Conservation (phyloP, 1,140 invertebrate species). For the Drosophila miranda region DNA sequence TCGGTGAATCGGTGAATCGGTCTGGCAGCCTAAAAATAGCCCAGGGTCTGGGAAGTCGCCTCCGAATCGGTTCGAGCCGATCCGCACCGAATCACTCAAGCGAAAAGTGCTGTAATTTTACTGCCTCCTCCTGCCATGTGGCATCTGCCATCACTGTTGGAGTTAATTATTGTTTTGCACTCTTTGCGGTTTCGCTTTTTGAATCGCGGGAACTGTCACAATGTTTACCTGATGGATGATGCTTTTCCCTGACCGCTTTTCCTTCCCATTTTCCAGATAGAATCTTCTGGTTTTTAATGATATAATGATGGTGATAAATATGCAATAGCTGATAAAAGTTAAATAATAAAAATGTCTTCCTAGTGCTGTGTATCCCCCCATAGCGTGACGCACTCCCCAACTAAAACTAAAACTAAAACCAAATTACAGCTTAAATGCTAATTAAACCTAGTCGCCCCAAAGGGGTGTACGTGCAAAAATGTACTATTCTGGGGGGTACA, state of each 20-base stretch:
- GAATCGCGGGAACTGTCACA: slow-evolving; percentile 23
- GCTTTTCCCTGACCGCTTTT: slow-evolving; percentile 11
- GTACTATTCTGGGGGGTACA: slow-evolving; percentile 30
- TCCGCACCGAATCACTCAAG: slow-evolving; percentile 26
- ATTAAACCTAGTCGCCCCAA: slow-evolving; percentile 19
- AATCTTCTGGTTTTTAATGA: neutral
- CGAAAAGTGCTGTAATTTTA: slow-evolving; percentile 52
- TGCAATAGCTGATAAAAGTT: slow-evolving; percentile 25
- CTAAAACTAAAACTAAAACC: neutral
- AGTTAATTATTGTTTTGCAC: slow-evolving; percentile 43
- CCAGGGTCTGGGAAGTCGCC: slow-evolving; percentile 9
- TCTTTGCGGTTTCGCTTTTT: slow-evolving; percentile 29
- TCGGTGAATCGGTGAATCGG: too few relatives aligned
- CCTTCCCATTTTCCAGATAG: neutral
- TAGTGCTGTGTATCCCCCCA: neutral
- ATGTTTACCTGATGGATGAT: neutral
- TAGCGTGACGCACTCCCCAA: slow-evolving; percentile 14
- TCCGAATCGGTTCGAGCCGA: neutral
- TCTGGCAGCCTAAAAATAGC: slow-evolving; percentile 51
- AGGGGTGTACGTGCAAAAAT: slow-evolving; percentile 65
- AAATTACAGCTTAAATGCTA: slow-evolving; percentile 54
- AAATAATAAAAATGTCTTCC: slow-evolving; percentile 46
- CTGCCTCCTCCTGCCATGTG: neutral
- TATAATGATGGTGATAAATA: slow-evolving; percentile 28
- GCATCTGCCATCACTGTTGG: slow-evolving; percentile 10